Evolutionary conservation across 37 sponge, comb jelly and placozoan genomes (phyloP), one percentile per base, ranked within the genome.

Genomic region (Chondrosia reniformis): DNA sequence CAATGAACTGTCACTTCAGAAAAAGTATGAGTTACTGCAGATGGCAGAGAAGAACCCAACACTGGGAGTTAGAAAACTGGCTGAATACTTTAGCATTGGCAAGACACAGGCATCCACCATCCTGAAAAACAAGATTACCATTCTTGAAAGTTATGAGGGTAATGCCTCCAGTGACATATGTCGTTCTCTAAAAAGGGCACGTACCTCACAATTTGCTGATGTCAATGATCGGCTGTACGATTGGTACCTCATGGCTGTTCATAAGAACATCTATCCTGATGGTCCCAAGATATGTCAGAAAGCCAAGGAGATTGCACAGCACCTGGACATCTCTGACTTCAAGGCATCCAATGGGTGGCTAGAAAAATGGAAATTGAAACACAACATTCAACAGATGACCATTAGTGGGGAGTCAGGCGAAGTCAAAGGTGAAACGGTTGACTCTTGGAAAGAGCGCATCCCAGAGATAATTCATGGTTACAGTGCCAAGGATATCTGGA

Each of bases 361-460:
- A 22, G 79, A 77, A 38, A 81, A 76, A 38, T 84, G 92, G 92
- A 87, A 87, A 67, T 40, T 24, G 63, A 57, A 75, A 28, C 63
- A 79, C 45, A 84, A 91, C 76, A 27, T 87, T 13, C 83, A n/a
- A 56, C 56, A 84, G 71, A 19, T 87, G 30, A 82, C 28, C 21
- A 85, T 88, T 39, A 59, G 89, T 85, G 87, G 87, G 10, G 87
- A 87, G 46, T 81, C 87, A 71, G 87, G 78, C 21, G 78, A 76
- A 61, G 81, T 85, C 15, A 40, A 63, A 9, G 81, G 81, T 38
- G 65, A 74, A 31, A 85, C 76, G 7, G 75, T 80, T 46, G 76
- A 80, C 21, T 80, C 76, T 0, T 85, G 86, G 86, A 85, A 85
- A 67, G 81, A 85, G 81, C 22, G 86, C 33, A 62, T 85, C 42